Evolutionary conservation across 1,140 invertebrate species (phyloP).

Genomic region (Bombyx mandarina): DNA sequence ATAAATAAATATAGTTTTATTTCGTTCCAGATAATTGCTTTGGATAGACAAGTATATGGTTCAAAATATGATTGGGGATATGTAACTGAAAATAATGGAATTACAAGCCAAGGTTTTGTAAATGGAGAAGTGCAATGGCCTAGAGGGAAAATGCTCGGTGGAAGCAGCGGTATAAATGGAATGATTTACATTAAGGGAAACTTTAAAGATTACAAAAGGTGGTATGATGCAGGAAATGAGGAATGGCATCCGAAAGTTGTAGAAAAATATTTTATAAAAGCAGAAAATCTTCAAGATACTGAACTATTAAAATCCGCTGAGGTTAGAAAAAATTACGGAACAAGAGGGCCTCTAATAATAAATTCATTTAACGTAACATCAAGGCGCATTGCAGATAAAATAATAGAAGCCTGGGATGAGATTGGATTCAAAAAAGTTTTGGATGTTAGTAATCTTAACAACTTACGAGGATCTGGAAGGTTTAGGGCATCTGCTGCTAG

Average conservation of each 20-base stretch:
- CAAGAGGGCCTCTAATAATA: conserved; percentile 17
- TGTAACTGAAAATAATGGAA: conserved; percentile 9
- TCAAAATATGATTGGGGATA: conserved; percentile 19
- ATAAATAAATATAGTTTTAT: too few relatives aligned
- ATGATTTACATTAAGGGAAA: conserved; percentile 80
- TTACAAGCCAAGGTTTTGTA: conserved; percentile 9
- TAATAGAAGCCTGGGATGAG: conserved; percentile 46
- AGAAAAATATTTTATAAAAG: conserved; percentile 20
- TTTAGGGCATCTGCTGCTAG: conserved; percentile 41
- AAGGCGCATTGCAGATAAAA: conserved; percentile 17
- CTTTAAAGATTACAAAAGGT: conserved; percentile 69
- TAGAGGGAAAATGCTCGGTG: conserved; percentile 72
- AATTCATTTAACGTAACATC: conserved; percentile 23
- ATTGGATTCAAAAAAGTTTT: conserved; percentile 25
- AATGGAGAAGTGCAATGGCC: conserved; percentile 43
- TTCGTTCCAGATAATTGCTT: conserved; percentile 14
- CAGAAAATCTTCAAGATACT: conserved; percentile 19
- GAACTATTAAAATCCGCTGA: conserved; percentile 10
- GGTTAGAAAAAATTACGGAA: conserved; percentile 16
- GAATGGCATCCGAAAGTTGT: conserved; percentile 75
- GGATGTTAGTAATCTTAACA: conserved; percentile 39
- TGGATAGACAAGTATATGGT: conserved; percentile 7
- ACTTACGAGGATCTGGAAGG: conserved; percentile 27
- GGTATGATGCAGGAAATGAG: conserved; percentile 73
- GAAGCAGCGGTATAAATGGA: conserved; percentile 76